Evolutionary conservation across 2,797 vertebrate genomes (phyloP), one percentile per base, ranked within the genome.

Genomic region (Scolopax bukidnonensis): DNA sequence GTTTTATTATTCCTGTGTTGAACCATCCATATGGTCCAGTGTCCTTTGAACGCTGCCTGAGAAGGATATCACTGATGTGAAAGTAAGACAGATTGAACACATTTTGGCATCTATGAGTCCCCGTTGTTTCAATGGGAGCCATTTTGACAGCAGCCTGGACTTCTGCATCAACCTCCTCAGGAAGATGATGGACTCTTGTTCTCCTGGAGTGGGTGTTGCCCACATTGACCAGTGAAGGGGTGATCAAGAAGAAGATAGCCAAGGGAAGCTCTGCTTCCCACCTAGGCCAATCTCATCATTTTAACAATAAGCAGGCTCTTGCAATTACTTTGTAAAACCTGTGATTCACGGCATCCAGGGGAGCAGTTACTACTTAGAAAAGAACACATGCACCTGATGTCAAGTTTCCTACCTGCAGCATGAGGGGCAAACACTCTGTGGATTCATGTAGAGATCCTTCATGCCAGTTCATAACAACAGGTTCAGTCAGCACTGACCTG

Each of bases 61-160:
- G 38, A 47, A 93, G 51, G 38, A 75, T 15, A 21, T 77, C 28
- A 10, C 41, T 67, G 61, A 32, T 63, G 51, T 60, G 30, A 30
- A 77, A 75, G n/a, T 30, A 92, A 83, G 73, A 75, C 27, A 25
- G 67, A 28, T 11, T 9, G 10, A 59, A 86, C 47, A 30, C 11
- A 10, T 81, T 68, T 57, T 69, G 77, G 47, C 27, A 48, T n/a
- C 51, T 71, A 10, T 1, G 1, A 54, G 28, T 75, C 25, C 11
- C 16, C 17, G 1, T 32, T 71, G n/a, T 89, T 94, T 68, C 78
- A 20, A 19, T 0, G 0, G 11, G 18, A 7, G 32, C 23, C 21
- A 6, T 75, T 89, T 64, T 78, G 69, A 24, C 48, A 71, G 63
- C 47, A 89, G 40, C 71, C 38, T 82, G 70, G 38, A 14, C 32